These are phyloP conservation scores for Sylvilagus floridanus DNA, from an alignment of 2,797 vertebrate species.

Conservation along the genomic window DNA sequence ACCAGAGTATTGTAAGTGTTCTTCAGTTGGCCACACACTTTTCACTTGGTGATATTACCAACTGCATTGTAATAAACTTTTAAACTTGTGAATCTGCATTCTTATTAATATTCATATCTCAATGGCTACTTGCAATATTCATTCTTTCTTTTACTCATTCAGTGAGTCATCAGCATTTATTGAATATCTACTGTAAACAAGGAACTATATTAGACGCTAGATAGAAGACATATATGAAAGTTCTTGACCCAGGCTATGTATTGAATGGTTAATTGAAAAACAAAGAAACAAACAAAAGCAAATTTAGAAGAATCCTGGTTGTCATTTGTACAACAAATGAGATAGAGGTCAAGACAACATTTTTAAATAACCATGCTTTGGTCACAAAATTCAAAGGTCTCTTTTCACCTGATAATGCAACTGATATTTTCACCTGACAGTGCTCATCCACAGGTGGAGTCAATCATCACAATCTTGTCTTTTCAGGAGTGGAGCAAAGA, in stretches of 20 bases:
- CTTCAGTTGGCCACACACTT: background rate
- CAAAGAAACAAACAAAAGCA: background rate
- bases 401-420: background rate
- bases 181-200: background rate
- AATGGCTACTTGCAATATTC: background rate
- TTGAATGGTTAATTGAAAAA: background rate
- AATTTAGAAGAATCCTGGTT: background rate
- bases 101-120: background rate
- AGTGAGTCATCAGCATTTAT: background rate
- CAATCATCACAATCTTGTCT: background rate
- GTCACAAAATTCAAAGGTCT: background rate
- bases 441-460: background rate
- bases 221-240: background rate
- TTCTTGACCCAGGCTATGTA: background rate
- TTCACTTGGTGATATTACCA: background rate
- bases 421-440: no score
- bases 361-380: conserved; percentile 7
- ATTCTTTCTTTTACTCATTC: background rate
- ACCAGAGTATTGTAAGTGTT: background rate
- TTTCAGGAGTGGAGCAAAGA: background rate
- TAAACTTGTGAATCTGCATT: background rate
- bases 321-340: background rate
- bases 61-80: background rate
- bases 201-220: background rate
- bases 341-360: background rate